Evolutionary conservation across 37 sponge, comb jelly and placozoan genomes (phyloP), one percentile per base, ranked within the genome.

Genomic region (Chondrilla cf. caribensis): DNA sequence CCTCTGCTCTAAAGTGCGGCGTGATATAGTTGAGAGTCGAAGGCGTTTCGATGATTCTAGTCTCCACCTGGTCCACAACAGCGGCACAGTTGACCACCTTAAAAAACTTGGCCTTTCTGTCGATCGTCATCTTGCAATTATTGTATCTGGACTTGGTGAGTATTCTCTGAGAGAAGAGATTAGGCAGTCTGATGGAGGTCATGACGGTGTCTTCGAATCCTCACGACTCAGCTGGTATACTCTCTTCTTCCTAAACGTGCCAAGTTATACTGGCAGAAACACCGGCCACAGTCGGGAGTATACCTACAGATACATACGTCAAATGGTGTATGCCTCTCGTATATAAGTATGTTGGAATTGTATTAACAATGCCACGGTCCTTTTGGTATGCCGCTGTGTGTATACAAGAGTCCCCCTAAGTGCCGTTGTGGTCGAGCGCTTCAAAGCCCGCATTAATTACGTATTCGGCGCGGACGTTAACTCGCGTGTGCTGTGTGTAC

Each of bases 1-100:
- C 95, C 51, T 91, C 84, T 1, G 90, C 95, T 78, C 92, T 75
- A 32, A 91, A 94, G 58, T 91, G 95, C 0, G 95, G 92, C 37
- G 92, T 94, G 1, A 94, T 58, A 78, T 94, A 94, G 92, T 94
- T 94, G 28, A 94, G 81, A 0, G 94, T 94, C 14, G 91, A 79
- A 3, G 40, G 59, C 5, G 77, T 90, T 71, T 94, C 94, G 47
- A 65, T 83, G 37, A 90, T 78, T 3, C 37, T 60, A 4, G 94
- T 90, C 62, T 79, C 78, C 22, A 67, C 79, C 57, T 67, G 72
- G 54, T 94, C 94, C 35, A 94, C 84, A 15, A 40, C 22, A 0
- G 94, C 88, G 21, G 57, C 28, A 70, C 94, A 82, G 14, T 82
- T 51, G 9, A 85, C 39, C 32, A 94, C 77, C 54, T 79, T 82